Percentiles rank a stretch among this genome's conserved stretches.
These are phyloP conservation scores for Pelvicachromis taeniatus DNA, from an alignment of 2,113 vertebrate species.

Conservation along the genomic window DNA sequence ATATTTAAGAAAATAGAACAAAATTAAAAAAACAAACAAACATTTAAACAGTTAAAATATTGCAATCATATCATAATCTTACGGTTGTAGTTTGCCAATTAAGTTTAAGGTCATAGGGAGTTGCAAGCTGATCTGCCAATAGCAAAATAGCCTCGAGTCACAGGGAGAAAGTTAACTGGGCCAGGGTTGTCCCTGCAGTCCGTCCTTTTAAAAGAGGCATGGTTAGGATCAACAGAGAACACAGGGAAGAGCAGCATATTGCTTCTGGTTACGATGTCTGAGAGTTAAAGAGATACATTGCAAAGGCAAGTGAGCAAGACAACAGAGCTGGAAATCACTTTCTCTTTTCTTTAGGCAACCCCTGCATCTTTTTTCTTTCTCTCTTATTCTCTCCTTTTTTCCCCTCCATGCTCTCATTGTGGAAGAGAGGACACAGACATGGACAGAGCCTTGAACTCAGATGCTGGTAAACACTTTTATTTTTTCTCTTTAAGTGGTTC, in stretches of 20 bases:
- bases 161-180: slow-evolving; percentile 21
- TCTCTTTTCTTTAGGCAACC: slow-evolving; percentile 13
- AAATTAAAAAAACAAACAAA: neutral
- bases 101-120: slow-evolving; percentile 50
- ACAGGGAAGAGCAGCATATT: neutral
- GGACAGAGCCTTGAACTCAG: slow-evolving; percentile 61
- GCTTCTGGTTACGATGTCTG: neutral
- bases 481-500: neutral
- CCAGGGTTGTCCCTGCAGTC: neutral
- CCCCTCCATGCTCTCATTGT: slow-evolving; percentile 37
- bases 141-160: neutral
- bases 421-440: slow-evolving; percentile 60
- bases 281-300: neutral
- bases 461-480: slow-evolving; percentile 55
- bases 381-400: slow-evolving; percentile 31
- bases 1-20: no score
- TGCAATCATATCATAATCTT: neutral
- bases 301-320: neutral
- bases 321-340: neutral
- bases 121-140: slow-evolving; percentile 21
- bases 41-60: neutral
- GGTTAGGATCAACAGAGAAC: neutral
- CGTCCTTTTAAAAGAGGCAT: neutral
- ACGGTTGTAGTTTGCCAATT: slow-evolving; percentile 32
- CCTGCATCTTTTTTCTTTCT: neutral